phyloP scores from a whole-genome alignment of 2,797 vertebrate species.

The Netta rufina region DNA sequence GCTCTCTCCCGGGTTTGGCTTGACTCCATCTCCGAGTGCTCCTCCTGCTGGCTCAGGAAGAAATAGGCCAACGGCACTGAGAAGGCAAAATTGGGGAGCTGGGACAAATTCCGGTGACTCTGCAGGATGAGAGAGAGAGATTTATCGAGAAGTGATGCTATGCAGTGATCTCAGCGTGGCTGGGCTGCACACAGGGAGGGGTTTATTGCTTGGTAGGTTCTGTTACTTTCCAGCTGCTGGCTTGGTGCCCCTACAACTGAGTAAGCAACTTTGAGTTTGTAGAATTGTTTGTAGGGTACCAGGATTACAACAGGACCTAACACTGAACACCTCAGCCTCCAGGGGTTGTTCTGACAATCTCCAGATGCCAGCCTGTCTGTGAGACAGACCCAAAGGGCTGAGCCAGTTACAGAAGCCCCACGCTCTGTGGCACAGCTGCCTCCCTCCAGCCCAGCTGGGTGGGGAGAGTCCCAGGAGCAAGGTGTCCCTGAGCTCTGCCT shows the following conservation, averaged over 20 bases:
- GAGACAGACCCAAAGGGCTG: background rate
- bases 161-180: background rate
- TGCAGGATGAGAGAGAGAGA: slow-evolving; percentile 49
- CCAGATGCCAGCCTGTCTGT: background rate
- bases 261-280: background rate
- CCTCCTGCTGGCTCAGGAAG: slow-evolving; percentile 90
- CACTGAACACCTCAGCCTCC: background rate
- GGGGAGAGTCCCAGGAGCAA: background rate
- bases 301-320: background rate
- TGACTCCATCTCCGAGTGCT: slow-evolving; percentile 80
- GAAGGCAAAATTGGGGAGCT: slow-evolving; percentile 97
- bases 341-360: accelerated
- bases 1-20: slow-evolving; percentile 77
- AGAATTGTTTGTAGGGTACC: background rate
- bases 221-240: background rate
- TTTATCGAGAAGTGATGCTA: background rate
- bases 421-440: no score
- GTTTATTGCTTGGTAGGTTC: background rate
- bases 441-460: background rate
- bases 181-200: background rate
- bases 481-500: no score
- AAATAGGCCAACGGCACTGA: slow-evolving; percentile 91
- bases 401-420: background rate
- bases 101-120: slow-evolving; percentile 93
- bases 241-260: background rate